phyloP scores from a whole-genome alignment of 2,888 invertebrate species.

The Physocephala rufipes region DNA sequence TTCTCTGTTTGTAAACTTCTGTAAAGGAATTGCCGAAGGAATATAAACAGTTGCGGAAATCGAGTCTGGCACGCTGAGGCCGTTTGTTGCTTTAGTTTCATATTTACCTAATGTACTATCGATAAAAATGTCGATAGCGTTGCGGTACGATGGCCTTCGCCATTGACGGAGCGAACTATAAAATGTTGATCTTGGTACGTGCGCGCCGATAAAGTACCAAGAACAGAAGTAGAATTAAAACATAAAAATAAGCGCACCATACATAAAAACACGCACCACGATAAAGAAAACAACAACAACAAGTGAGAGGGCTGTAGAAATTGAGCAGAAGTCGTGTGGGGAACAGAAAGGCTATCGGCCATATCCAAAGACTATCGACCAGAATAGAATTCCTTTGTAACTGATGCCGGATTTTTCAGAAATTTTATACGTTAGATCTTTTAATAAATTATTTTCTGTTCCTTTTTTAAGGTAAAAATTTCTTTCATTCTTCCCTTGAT shows the following conservation, averaged over 20 bases:
- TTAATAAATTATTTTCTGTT: no score
- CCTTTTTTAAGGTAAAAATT: no score
- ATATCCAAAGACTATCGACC: no score
- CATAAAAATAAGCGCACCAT: background rate
- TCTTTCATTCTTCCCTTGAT: no score
- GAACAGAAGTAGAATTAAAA: background rate
- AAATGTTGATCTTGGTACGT: constrained; percentile 65
- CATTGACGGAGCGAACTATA: constrained; percentile 18
- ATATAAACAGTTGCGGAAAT: background rate
- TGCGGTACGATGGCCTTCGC: background rate
- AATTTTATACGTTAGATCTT: no score
- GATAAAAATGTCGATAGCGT: background rate
- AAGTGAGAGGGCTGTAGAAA: background rate
- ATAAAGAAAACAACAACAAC: background rate
- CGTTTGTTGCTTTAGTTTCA: background rate
- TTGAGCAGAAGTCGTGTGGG: no score
- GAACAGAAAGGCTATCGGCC: no score
- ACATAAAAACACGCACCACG: no score
- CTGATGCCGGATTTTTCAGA: no score
- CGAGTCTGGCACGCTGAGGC: background rate
- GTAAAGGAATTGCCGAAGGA: background rate
- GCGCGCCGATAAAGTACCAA: constrained; percentile 53
- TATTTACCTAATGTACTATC: background rate
- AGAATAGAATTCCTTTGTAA: no score
- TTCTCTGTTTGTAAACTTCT: background rate